phyloP scores from a whole-genome alignment of 2,888 invertebrate genomes.

The Noctua fimbriata region DNA sequence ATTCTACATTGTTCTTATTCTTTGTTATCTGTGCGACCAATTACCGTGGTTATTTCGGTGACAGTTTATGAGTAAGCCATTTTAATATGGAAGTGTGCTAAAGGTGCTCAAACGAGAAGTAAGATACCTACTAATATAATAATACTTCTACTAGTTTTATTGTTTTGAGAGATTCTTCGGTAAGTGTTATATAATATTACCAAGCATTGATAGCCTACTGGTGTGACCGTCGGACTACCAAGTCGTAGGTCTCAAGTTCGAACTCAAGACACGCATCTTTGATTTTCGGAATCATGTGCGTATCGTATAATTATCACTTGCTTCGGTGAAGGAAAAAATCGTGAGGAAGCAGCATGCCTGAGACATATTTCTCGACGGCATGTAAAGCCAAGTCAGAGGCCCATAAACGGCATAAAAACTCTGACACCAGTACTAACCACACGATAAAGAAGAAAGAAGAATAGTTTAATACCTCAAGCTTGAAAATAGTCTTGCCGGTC shows the following conservation, averaged over 20 bases:
- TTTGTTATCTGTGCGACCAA: slow-evolving; percentile 17
- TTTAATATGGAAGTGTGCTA: background rate
- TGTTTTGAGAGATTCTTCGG: background rate
- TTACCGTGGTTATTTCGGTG: slow-evolving; percentile 12
- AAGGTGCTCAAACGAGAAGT: background rate
- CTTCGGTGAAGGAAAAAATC: too few species aligned
- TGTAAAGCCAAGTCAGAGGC: background rate
- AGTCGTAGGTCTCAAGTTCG: too few species aligned
- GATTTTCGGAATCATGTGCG: too few species aligned
- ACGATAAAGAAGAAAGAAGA: background rate
- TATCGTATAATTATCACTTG: too few species aligned
- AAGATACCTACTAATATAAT: background rate
- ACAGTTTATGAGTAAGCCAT: slow-evolving; percentile 4
- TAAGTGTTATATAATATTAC: too few species aligned
- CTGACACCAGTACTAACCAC: background rate
- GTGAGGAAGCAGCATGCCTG: too few species aligned
- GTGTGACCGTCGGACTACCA: too few species aligned
- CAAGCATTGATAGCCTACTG: too few species aligned
- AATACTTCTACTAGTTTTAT: background rate
- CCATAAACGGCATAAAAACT: background rate
- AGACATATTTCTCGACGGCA: background rate
- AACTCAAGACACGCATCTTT: too few species aligned
- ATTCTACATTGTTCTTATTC: background rate
- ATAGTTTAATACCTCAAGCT: background rate
- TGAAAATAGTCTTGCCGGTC: background rate